These are phyloP conservation scores for Echinops telfairi DNA, from an alignment of 2,113 vertebrate species.

Conservation along the genomic window DNA sequence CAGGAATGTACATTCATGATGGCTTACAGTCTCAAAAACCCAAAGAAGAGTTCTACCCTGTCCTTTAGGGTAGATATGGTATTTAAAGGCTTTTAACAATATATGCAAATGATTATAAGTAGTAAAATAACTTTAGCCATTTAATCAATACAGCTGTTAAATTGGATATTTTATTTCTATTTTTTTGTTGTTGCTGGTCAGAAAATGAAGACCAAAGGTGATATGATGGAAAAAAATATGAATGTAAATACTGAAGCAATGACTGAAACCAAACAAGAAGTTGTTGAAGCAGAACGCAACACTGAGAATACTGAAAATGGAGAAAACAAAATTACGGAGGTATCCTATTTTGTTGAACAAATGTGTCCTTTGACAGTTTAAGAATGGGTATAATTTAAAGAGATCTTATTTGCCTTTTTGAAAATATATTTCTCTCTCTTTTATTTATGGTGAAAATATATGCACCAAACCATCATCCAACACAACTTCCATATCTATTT, in stretches of 20 bases:
- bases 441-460: not conserved
- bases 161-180: constrained; percentile 49
- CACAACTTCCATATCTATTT: not conserved
- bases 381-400: not conserved
- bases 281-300: constrained; percentile 93
- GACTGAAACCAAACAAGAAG: constrained; percentile 88
- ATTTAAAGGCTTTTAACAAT: not conserved
- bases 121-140: not conserved
- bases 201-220: constrained; percentile 95
- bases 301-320: constrained; percentile 97
- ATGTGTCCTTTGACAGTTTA: constrained; percentile 53
- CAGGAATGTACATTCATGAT: no score
- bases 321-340: constrained; percentile 95
- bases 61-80: not conserved
- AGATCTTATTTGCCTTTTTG: constrained; percentile 42
- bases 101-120: constrained; percentile 20
- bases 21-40: no score
- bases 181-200: constrained; percentile 79
- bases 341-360: constrained; percentile 77
- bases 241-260: constrained; percentile 91
- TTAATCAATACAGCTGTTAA: constrained; percentile 46
- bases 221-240: constrained; percentile 94
- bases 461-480: not conserved
- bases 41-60: no score
- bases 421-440: not conserved